These are phyloP conservation scores for Allophyes oxyacanthae DNA, from an alignment of 2,888 invertebrate genomes.

Conservation along the genomic window DNA sequence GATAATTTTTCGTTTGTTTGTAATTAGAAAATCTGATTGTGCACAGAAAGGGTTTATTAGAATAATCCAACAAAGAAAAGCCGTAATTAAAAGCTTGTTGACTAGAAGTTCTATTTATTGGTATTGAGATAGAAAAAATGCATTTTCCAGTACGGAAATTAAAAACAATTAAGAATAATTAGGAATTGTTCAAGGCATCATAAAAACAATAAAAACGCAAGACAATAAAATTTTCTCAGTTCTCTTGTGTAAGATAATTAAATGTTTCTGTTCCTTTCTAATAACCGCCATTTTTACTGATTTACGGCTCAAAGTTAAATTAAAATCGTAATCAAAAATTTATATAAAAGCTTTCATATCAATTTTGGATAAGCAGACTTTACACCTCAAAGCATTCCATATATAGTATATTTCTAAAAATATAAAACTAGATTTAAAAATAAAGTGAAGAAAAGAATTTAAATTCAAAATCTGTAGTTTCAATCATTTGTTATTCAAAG, in stretches of 20 bases:
- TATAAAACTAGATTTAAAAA: neutral
- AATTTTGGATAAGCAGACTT: too few relatives aligned
- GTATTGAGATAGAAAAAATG: conserved; percentile 5
- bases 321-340: too few relatives aligned
- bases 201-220: neutral
- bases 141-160: neutral
- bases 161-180: neutral
- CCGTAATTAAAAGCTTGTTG: conserved; percentile 44
- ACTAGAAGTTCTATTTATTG: conserved; percentile 10
- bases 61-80: conserved; percentile 59
- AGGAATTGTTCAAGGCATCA: neutral
- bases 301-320: too few relatives aligned
- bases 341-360: too few relatives aligned
- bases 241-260: too few relatives aligned
- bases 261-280: too few relatives aligned
- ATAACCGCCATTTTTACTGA: too few relatives aligned
- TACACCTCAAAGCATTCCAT: too few relatives aligned
- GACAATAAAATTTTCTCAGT: too few relatives aligned
- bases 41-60: conserved; percentile 59
- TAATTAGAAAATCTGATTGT: conserved; percentile 75
- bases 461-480: conserved; percentile 1
- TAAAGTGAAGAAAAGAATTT: neutral
- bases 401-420: too few relatives aligned
- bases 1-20: conserved; percentile 72
- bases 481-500: conserved; percentile 60